Evolutionary conservation across 2,113 vertebrate species (phyloP), one percentile per base, ranked within the genome.

Genomic region (Microtus richardsoni): DNA sequence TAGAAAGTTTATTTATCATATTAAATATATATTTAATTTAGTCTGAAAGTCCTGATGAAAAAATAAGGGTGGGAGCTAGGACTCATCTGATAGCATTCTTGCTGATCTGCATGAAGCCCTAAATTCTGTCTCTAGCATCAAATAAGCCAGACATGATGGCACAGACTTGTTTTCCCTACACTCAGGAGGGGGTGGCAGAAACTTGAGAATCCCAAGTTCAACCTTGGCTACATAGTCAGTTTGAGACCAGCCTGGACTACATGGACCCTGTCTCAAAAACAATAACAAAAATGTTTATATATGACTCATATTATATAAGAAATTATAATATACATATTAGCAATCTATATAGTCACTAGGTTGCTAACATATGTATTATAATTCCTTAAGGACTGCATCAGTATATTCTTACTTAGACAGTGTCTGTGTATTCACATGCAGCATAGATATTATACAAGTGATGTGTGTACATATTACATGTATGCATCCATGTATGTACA

Each of bases 1-100:
- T 73, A 87, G 10, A 83, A 86, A 68, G 83, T 66, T 17, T 92
- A 68, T 88, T 80, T 66, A 83, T 91, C 89, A 78, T 60, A 62
- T 58, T 86, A 58, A 91, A 87, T 83, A 41, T 89, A n/a, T 85
- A 70, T 58, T 21, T 85, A 70, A 66, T 58, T 21, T 73, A 73
- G 39, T 39, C 70, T 73, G n/a, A 73, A 73, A 73, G 17, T 22
- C n/a, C 70, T 39, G 70, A 73, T 73, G 8, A 21, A 73, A 66
- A 73, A 73, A 73, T 71, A 73, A 73, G 1, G 19, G 10, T 1
- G 4, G 3, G n/a, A 73, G 14, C 68, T 70, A 33, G 68, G 68
- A 19, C 70, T 73, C n/a, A 10, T 9, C 36, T 73, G 8, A 39
- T 22, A 73, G 33, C 36, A 19, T 39, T n/a, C n/a, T 7, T n/a